Conservation (phyloP, 2,888 invertebrate genomes). For the Leptopilina syphax region DNA sequence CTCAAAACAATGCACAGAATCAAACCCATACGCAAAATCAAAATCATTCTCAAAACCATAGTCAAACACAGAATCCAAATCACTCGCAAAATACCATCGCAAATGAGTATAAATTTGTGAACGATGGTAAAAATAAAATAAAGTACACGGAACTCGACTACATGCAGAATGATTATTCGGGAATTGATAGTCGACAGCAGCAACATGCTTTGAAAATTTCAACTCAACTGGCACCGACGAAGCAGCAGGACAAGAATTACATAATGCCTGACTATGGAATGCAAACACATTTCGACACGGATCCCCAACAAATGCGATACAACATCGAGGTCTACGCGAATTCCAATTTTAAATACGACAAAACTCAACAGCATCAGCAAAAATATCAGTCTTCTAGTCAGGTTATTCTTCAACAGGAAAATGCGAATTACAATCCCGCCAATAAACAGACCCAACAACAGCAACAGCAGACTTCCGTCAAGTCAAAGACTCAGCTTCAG, state of each 20-base stretch:
- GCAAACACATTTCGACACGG: constrained; percentile 64
- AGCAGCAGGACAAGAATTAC: constrained; percentile 68
- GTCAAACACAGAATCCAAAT: constrained; percentile 45
- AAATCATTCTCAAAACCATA: constrained; percentile 61
- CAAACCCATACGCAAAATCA: constrained; percentile 56
- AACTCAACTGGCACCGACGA: constrained; percentile 45
- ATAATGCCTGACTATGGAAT: constrained; percentile 67
- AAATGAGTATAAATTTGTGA: constrained; percentile 66
- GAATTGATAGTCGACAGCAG: constrained; percentile 63
- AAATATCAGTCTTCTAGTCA: constrained; percentile 70
- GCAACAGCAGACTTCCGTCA: constrained; percentile 53
- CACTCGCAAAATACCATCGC: constrained; percentile 33
- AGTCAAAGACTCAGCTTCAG: constrained; percentile 65
- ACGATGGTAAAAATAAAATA: constrained; percentile 67
- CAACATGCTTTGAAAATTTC: constrained; percentile 62
- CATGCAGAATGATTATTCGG: constrained; percentile 68
- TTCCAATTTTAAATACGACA: constrained; percentile 70
- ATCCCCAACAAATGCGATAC: constrained; percentile 66
- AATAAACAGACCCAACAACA: constrained; percentile 50
- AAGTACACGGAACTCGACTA: constrained; percentile 73
- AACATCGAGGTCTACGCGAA: constrained; percentile 67
- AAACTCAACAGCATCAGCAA: constrained; percentile 65
- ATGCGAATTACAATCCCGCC: constrained; percentile 8
- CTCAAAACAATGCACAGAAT: constrained; percentile 53
- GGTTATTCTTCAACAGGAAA: constrained; percentile 63